Percentiles rank a stretch among this genome's conserved stretches.
These are phyloP conservation scores for Anadara kagoshimensis DNA, from an alignment of 1,140 invertebrate genomes.

Conservation along the genomic window DNA sequence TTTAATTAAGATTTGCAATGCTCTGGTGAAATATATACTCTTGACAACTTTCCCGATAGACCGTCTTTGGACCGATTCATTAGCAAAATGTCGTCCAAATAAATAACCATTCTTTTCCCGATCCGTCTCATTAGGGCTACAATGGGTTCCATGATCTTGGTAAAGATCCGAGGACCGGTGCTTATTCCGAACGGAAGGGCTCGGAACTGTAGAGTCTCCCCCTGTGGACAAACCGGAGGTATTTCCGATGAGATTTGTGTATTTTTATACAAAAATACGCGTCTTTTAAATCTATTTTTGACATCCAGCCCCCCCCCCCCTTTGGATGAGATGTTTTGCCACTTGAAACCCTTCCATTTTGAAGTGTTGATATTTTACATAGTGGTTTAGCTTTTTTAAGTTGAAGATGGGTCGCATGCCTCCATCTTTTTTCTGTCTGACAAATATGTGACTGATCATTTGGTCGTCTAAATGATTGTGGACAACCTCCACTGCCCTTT, in stretches of 20 bases:
- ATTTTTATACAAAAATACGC: constrained; percentile 12
- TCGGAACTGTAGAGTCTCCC: neutral
- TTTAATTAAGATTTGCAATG: too few species aligned
- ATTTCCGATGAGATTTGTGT: constrained; percentile 11
- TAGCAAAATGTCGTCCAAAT: constrained; percentile 24
- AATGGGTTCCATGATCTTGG: constrained; percentile 22
- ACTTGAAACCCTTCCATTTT: constrained; percentile 15
- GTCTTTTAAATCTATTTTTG: neutral
- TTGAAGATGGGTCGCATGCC: constrained; percentile 8
- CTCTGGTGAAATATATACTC: too few species aligned
- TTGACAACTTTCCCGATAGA: too few species aligned
- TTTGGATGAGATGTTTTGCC: constrained; percentile 7
- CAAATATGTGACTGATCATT: neutral
- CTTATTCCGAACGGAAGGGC: constrained; percentile 15
- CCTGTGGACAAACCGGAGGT: neutral
- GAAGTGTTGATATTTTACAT: constrained; percentile 22
- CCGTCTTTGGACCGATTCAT: constrained; percentile 22
- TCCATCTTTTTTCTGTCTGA: neutral
- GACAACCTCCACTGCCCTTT: neutral
- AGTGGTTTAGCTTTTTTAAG: constrained; percentile 4
- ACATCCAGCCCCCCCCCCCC: constrained; percentile 13
- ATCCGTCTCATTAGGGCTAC: constrained; percentile 21
- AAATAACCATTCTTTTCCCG: constrained; percentile 28
- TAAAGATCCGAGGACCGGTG: constrained; percentile 8
- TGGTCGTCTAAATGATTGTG: neutral